phyloP scores from a whole-genome alignment of 53 echinoderm and acorn worm genomes.

The Astropecten irregularis region DNA sequence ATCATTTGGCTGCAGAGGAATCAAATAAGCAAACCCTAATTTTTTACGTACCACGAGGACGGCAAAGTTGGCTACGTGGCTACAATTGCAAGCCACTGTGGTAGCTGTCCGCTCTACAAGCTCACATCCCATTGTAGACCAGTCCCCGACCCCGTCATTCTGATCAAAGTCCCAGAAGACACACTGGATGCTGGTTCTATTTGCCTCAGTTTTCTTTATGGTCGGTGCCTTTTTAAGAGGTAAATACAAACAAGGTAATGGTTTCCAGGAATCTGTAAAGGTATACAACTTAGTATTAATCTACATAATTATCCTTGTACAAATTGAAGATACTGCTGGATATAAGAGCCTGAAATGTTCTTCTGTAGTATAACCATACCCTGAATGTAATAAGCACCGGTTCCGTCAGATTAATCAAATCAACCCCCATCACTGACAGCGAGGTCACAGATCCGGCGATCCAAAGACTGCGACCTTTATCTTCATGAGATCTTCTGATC shows the following conservation, averaged over 20 bases:
- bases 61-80: constrained; percentile 31
- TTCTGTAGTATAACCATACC: constrained; percentile 29
- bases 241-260: too few species aligned
- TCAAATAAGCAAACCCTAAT: neutral
- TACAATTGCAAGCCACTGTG: constrained; percentile 1
- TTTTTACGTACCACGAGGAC: constrained; percentile 14
- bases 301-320: too few species aligned
- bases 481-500: neutral
- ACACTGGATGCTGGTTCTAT: constrained; percentile 23
- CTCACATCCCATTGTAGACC: constrained; percentile 57
- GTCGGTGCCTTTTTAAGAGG: neutral
- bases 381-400: constrained; percentile 58
- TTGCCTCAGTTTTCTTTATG: neutral
- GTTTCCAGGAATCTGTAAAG: too few species aligned
- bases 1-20: neutral
- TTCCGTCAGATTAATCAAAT: constrained; percentile 43
- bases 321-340: too few species aligned
- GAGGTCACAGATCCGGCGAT: constrained; percentile 59
- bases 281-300: too few species aligned
- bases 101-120: neutral
- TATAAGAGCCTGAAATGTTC: too few species aligned
- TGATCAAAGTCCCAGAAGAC: constrained; percentile 67
- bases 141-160: constrained; percentile 50
- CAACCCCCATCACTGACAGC: constrained; percentile 19
- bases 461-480: neutral